Percentiles rank a stretch among this genome's conserved stretches.
Evolutionary conservation across 1,140 invertebrate species (phyloP).

Genomic region (Diabrotica virgifera): DNA sequence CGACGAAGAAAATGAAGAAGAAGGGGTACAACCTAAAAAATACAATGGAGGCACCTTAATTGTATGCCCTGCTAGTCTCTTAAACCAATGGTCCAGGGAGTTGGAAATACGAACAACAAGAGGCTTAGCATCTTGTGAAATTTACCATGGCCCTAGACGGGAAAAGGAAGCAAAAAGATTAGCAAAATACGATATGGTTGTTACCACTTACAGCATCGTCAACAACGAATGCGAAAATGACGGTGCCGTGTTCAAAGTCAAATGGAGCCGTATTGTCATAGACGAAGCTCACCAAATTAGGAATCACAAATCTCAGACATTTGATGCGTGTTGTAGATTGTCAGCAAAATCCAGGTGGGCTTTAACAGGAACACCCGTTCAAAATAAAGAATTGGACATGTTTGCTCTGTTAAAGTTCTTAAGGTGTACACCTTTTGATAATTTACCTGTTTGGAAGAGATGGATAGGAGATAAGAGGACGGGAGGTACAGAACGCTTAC

Average conservation of each 20-base stretch:
- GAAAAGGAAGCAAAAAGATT: conserved; percentile 61
- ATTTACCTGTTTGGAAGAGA: conserved; percentile 68
- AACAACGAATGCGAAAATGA: conserved; percentile 54
- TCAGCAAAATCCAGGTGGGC: conserved; percentile 70
- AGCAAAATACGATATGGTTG: conserved; percentile 64
- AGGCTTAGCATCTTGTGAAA: conserved; percentile 59
- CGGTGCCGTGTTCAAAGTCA: conserved; percentile 60
- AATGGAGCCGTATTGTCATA: conserved; percentile 83
- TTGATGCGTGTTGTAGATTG: conserved; percentile 67
- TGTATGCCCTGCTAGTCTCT: conserved; percentile 81
- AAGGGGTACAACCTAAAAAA: conserved; percentile 34
- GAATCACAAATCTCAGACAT: conserved; percentile 78
- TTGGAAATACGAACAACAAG: conserved; percentile 62
- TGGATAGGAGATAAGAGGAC: conserved; percentile 74
- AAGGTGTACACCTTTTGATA: conserved; percentile 81
- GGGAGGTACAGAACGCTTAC: conserved; percentile 69
- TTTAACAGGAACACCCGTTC: conserved; percentile 92
- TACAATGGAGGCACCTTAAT: conserved; percentile 73
- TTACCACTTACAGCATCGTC: conserved; percentile 76
- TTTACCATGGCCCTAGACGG: conserved; percentile 81
- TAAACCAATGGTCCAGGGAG: conserved; percentile 86
- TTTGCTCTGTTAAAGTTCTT: conserved; percentile 86
- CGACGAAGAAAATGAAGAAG: conserved; percentile 33
- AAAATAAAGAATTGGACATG: conserved; percentile 88
- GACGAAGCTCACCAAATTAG: conserved; percentile 92